phyloP scores from a whole-genome alignment of 2,797 vertebrate genomes.

The Pseudomugil tenellus region DNA sequence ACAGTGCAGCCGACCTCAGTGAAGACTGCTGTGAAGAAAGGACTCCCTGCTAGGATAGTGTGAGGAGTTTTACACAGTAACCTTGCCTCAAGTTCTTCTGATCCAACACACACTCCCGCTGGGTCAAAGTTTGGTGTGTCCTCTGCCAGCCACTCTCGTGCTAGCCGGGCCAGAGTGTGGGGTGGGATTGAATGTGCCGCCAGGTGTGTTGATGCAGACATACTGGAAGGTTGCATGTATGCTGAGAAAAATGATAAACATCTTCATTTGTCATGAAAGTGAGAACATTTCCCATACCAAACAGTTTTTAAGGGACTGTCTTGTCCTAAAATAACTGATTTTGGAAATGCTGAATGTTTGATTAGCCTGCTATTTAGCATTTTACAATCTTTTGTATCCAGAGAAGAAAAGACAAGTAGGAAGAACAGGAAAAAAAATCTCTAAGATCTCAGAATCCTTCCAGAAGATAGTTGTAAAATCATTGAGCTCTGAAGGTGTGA shows the following conservation, averaged over 20 bases:
- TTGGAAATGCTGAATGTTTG: too few species aligned
- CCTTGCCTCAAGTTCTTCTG: slow-evolving; percentile 67
- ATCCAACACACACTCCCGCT: slow-evolving; percentile 80
- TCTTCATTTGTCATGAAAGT: not conserved
- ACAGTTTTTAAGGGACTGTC: not conserved
- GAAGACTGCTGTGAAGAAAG: slow-evolving; percentile 88
- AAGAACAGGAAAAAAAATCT: not conserved
- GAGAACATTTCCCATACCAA: not conserved
- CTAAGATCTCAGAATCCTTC: too few species aligned
- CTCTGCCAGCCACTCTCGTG: slow-evolving; percentile 84
- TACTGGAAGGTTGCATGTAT: slow-evolving; percentile 35
- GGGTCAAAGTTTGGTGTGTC: slow-evolving; percentile 86
- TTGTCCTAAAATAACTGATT: not conserved
- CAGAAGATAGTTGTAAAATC: too few species aligned
- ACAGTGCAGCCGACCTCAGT: slow-evolving; percentile 83
- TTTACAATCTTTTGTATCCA: not conserved
- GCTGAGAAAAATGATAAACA: not conserved
- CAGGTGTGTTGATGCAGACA: slow-evolving; percentile 38
- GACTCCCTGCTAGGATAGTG: slow-evolving; percentile 84
- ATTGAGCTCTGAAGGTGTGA: not conserved
- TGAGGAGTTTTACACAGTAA: slow-evolving; percentile 85
- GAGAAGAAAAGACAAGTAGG: not conserved
- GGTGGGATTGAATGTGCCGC: slow-evolving; percentile 74
- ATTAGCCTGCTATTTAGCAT: too few species aligned
- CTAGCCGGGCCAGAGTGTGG: slow-evolving; percentile 75